Evolutionary conservation across 2,888 invertebrate species (phyloP).

Genomic region (Mythimna lalbum): DNA sequence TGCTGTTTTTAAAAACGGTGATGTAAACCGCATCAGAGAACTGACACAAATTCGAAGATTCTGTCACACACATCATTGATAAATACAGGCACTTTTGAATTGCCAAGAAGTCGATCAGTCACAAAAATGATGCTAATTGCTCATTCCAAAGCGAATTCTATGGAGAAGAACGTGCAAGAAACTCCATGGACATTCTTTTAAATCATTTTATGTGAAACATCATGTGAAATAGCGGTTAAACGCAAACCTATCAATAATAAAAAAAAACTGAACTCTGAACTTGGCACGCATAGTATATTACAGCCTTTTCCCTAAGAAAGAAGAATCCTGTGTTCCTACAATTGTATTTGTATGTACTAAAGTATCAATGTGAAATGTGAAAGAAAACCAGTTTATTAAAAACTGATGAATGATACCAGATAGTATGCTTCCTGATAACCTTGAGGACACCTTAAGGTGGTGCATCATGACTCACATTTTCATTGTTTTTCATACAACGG

Average conservation of each 20-base stretch:
- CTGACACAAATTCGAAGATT: not conserved
- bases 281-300: not conserved
- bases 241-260: no score
- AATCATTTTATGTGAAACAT: no score
- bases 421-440: not conserved
- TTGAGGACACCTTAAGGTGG: not conserved
- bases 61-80: no score
- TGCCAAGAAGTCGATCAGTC: no score
- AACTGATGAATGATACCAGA: not conserved
- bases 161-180: no score
- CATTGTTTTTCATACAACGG: no score
- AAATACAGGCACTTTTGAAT: no score
- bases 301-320: not conserved
- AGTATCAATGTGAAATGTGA: not conserved
- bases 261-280: not conserved
- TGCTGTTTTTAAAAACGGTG: conserved; percentile 9
- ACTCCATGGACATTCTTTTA: no score
- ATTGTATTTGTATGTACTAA: not conserved
- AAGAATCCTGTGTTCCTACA: not conserved
- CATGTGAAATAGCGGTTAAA: no score
- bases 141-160: no score
- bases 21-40: not conserved
- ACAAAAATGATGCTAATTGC: no score
- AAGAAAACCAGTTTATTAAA: conserved; percentile 1
- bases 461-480: no score